Conservation (phyloP, 2,113 vertebrate species). For the Melanerpes aurifrons region DNA sequence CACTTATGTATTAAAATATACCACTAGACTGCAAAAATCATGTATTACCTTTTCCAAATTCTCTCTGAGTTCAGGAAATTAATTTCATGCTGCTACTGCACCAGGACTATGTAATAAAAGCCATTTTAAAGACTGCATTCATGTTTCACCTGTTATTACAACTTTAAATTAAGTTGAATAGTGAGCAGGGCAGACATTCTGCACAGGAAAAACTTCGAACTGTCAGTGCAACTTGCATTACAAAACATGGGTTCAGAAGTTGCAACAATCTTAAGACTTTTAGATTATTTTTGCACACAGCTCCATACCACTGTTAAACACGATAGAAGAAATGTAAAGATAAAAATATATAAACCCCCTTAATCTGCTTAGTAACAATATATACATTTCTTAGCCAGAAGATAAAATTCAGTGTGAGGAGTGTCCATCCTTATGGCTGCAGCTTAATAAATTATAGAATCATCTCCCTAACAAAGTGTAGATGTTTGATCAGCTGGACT, state of each 20-base stretch:
- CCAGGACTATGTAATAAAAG: neutral
- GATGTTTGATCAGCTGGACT: neutral
- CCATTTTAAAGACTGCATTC: neutral
- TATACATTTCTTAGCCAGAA: neutral
- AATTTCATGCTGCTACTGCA: neutral
- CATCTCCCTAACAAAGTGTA: neutral
- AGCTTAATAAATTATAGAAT: neutral
- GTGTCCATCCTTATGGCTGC: neutral
- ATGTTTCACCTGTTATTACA: neutral
- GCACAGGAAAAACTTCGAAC: neutral
- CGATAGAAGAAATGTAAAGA: neutral
- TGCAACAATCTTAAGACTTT: neutral
- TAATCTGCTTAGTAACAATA: neutral
- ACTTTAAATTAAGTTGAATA: neutral
- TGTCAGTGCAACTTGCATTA: neutral
- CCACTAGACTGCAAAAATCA: neutral
- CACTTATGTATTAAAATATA: neutral
- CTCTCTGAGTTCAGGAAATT: neutral
- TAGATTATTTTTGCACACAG: neutral
- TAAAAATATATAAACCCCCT: neutral
- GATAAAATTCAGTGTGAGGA: neutral
- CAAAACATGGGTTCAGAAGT: neutral
- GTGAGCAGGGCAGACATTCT: neutral
- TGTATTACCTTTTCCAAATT: neutral
- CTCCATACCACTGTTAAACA: neutral